A percentile compares a stretch with the other conserved stretches of the same genome.
phyloP scores from a whole-genome alignment of 2,113 vertebrate species.

The Neodon shergylaensis region DNA sequence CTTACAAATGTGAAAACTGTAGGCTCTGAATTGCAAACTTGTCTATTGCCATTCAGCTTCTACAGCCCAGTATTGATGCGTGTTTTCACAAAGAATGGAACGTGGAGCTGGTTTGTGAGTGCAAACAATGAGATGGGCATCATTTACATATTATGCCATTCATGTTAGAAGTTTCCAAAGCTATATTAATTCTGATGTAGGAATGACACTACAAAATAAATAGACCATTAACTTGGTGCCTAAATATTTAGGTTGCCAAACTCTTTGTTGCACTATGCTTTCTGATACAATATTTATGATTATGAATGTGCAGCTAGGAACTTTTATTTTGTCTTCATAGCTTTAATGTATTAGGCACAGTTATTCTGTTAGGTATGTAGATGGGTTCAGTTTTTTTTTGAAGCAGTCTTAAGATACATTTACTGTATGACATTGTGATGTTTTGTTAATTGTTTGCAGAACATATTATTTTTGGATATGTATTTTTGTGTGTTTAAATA shows the following conservation, averaged over 20 bases:
- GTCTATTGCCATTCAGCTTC: neutral
- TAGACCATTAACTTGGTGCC: constrained; percentile 42
- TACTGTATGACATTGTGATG: constrained; percentile 44
- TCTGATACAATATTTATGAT: constrained; percentile 65
- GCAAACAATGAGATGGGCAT: constrained; percentile 49
- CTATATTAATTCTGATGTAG: constrained; percentile 51
- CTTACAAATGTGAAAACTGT: constrained; percentile 50
- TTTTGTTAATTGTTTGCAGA: constrained; percentile 2
- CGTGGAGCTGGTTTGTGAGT: neutral
- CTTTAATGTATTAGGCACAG: constrained; percentile 32
- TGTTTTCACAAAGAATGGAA: constrained; percentile 44
- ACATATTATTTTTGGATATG: neutral
- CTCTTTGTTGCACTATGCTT: constrained; percentile 56
- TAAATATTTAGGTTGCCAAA: constrained; percentile 45
- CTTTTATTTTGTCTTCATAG: constrained; percentile 73
- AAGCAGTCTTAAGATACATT: neutral
- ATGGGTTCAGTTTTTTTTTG: constrained; percentile 21
- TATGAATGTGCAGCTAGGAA: constrained; percentile 46
- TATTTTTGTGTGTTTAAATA: constrained; percentile 39
- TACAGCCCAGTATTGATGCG: constrained; percentile 8
- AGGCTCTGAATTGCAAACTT: constrained; percentile 45
- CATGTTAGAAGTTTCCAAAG: constrained; percentile 64
- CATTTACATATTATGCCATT: constrained; percentile 56
- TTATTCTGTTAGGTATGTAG: constrained; percentile 58
- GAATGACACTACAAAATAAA: constrained; percentile 42